Evolutionary conservation across 2,888 invertebrate species (phyloP).

Genomic region (Bursaphelenchus okinawaensis): DNA sequence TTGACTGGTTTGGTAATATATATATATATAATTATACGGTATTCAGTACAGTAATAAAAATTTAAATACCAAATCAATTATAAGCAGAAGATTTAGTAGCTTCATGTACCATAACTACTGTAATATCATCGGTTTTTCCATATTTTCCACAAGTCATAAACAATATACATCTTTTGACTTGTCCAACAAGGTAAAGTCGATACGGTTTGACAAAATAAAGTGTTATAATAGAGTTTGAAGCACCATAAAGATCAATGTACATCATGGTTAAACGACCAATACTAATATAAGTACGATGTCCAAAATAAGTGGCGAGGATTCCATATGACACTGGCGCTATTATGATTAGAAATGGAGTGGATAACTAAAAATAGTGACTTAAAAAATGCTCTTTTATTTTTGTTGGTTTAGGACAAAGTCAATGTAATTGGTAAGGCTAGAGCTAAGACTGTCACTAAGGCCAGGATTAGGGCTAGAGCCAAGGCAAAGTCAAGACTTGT

Average conservation of each 20-base stretch:
- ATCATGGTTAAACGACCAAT: background rate
- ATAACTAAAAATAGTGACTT: background rate
- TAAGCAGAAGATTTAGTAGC: too few species aligned
- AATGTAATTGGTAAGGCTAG: too few species aligned
- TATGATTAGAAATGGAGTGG: background rate
- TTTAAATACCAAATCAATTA: too few species aligned
- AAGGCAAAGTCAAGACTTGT: too few species aligned
- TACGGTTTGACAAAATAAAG: background rate
- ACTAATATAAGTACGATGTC: background rate
- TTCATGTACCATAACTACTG: background rate
- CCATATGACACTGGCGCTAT: background rate
- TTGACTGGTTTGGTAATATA: too few species aligned
- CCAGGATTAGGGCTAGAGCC: too few species aligned
- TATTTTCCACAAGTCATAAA: background rate
- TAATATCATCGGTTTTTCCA: background rate
- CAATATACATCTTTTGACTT: background rate
- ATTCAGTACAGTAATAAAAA: too few species aligned
- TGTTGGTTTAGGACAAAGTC: too few species aligned
- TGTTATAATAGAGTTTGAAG: background rate
- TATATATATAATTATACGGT: too few species aligned
- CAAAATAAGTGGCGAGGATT: background rate
- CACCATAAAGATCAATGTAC: background rate
- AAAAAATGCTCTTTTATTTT: too few species aligned
- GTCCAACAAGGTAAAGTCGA: background rate
- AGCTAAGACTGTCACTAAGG: too few species aligned